Evolutionary conservation across 2,113 vertebrate genomes (phyloP).

Genomic region (Camelus bactrianus): DNA sequence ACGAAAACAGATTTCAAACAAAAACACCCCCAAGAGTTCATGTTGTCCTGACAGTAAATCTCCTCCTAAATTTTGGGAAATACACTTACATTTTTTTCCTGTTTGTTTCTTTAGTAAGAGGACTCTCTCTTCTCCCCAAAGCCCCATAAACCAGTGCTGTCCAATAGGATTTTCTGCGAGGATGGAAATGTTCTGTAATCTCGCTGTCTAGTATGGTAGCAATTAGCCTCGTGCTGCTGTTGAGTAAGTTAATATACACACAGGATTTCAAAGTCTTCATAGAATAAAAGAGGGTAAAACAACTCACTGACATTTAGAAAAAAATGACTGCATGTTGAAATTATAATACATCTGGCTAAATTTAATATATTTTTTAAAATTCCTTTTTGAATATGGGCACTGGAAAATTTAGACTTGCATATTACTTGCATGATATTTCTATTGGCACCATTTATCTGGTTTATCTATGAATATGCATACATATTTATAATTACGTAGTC

Average conservation of each 20-base stretch:
- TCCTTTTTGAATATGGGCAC: not conserved
- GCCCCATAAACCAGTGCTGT: rapidly evolving
- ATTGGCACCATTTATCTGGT: not conserved
- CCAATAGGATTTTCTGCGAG: not conserved
- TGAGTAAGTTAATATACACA: rapidly evolving
- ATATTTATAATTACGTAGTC: not conserved
- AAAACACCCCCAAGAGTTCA: not conserved
- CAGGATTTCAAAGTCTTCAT: not conserved
- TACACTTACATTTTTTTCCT: not conserved
- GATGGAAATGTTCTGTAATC: not conserved
- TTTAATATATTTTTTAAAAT: not conserved
- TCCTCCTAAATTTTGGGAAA: not conserved
- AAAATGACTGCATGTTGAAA: not conserved
- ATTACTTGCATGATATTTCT: not conserved
- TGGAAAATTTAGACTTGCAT: not conserved
- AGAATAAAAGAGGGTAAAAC: not conserved
- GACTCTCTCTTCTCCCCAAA: not conserved
- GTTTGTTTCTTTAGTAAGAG: not conserved
- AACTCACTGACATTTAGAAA: not conserved
- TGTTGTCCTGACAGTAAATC: not conserved
- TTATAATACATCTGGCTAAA: not conserved
- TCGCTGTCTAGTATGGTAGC: too few relatives aligned
- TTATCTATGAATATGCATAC: not conserved
- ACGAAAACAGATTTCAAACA: not conserved
- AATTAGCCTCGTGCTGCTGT: rapidly evolving